phyloP scores from a whole-genome alignment of 2,113 vertebrate species.

The Channa argus region DNA sequence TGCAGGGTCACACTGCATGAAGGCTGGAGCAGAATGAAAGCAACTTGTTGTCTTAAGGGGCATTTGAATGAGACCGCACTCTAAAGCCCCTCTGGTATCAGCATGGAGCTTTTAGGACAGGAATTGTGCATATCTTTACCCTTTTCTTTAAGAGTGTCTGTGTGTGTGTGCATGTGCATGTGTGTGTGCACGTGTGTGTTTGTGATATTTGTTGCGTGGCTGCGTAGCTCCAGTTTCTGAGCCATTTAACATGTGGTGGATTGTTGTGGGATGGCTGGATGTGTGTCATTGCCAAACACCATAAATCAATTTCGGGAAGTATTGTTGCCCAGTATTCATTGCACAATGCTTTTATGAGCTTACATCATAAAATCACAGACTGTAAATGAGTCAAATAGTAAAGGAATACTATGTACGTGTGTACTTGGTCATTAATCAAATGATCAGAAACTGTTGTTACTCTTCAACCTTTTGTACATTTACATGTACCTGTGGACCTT shows the following conservation, averaged over 20 bases:
- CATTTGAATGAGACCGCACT: constrained; percentile 42
- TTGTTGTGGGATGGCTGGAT: constrained; percentile 54
- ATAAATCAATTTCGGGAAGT: constrained; percentile 48
- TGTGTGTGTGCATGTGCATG: constrained; percentile 31
- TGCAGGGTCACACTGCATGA: constrained; percentile 69
- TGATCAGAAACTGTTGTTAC: too few relatives aligned
- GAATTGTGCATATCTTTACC: constrained; percentile 3
- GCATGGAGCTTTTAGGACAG: constrained; percentile 33
- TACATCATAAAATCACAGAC: not conserved
- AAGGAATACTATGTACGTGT: not conserved
- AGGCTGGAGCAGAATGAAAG: constrained; percentile 72
- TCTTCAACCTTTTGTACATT: not conserved
- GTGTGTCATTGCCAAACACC: constrained; percentile 56
- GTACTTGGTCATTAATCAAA: not conserved
- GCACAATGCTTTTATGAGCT: constrained; percentile 21
- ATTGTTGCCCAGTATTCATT: constrained; percentile 32
- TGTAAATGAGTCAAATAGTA: not conserved
- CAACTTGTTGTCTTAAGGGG: constrained; percentile 55
- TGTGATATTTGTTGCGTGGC: constrained; percentile 48
- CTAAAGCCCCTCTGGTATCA: constrained; percentile 45
- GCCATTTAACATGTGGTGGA: constrained; percentile 73
- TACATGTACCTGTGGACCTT: not conserved
- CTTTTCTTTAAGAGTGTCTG: constrained; percentile 20
- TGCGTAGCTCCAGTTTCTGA: constrained; percentile 37
- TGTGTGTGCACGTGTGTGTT: constrained; percentile 22